These are phyloP conservation scores for Musca vetustissima DNA, from an alignment of 1,140 invertebrate genomes.

Conservation along the genomic window DNA sequence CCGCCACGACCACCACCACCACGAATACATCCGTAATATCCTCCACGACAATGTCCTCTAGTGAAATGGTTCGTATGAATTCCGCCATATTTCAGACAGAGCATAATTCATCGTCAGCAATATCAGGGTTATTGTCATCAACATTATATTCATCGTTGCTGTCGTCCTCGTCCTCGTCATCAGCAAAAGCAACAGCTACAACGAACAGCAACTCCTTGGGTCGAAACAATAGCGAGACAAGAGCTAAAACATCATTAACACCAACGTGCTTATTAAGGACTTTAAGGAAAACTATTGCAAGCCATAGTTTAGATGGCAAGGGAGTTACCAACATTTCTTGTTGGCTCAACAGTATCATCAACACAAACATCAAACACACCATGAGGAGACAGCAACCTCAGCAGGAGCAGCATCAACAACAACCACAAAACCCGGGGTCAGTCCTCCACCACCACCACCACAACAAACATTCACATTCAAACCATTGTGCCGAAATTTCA, in stretches of 20 bases:
- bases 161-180: slow-evolving; percentile 10
- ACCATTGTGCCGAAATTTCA: slow-evolving; percentile 9
- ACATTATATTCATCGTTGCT: neutral
- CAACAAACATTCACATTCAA: neutral
- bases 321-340: neutral
- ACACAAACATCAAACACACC: neutral
- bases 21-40: neutral
- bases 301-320: slow-evolving; percentile 17
- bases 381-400: neutral
- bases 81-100: too few relatives aligned
- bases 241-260: slow-evolving; percentile 4
- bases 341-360: slow-evolving; percentile 1
- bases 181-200: slow-evolving; percentile 31
- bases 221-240: neutral
- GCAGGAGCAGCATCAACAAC: neutral
- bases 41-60: neutral
- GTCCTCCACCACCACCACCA: neutral
- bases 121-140: too few relatives aligned
- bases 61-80: too few relatives aligned
- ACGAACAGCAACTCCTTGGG: neutral
- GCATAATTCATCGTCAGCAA: too few relatives aligned
- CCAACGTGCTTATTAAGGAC: slow-evolving; percentile 6
- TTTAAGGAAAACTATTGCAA: neutral
- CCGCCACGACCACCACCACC: too few relatives aligned
- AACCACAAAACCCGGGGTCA: neutral